Evolutionary conservation across 2,888 invertebrate species (phyloP).

Genomic region (Aporophyla lueneburgensis): DNA sequence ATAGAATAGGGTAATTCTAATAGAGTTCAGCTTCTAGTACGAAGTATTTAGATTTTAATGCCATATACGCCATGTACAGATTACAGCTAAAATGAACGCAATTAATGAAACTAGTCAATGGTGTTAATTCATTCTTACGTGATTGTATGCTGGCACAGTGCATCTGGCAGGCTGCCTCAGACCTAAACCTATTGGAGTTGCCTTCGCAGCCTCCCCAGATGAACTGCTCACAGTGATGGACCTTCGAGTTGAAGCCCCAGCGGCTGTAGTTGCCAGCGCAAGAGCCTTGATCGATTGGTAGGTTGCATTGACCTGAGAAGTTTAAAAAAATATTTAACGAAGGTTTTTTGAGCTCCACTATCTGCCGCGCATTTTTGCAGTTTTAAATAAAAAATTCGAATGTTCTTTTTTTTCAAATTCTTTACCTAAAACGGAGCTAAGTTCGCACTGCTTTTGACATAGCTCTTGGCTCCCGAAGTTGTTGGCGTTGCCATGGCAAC

Average conservation of each 20-base stretch:
- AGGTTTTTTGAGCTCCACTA: too few relatives aligned
- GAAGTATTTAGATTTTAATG: too few relatives aligned
- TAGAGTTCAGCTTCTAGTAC: too few relatives aligned
- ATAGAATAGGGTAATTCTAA: too few relatives aligned
- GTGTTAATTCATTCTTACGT: slow-evolving; percentile 89
- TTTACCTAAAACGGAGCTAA: slow-evolving; percentile 90
- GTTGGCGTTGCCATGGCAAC: slow-evolving; percentile 98
- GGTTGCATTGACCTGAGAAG: slow-evolving; percentile 93
- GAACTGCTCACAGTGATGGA: slow-evolving; percentile 93
- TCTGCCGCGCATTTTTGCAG: too few relatives aligned
- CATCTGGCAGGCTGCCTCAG: slow-evolving; percentile 95
- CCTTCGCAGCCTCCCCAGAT: slow-evolving; percentile 97
- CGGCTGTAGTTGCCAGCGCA: slow-evolving; percentile 95
- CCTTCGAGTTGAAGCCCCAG: slow-evolving; percentile 94
- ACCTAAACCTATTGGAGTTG: slow-evolving; percentile 96
- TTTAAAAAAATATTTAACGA: background rate
- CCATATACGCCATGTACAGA: too few relatives aligned
- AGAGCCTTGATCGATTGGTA: slow-evolving; percentile 93
- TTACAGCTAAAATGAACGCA: too few relatives aligned
- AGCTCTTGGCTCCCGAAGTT: slow-evolving; percentile 95
- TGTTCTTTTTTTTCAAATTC: too few relatives aligned
- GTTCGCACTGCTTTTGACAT: slow-evolving; percentile 94
- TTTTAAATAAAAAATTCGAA: too few relatives aligned
- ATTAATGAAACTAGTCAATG: too few relatives aligned
- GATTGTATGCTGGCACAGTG: slow-evolving; percentile 93